These are phyloP conservation scores for Heliconius congener DNA, from an alignment of 1,140 invertebrate species.

Conservation along the genomic window DNA sequence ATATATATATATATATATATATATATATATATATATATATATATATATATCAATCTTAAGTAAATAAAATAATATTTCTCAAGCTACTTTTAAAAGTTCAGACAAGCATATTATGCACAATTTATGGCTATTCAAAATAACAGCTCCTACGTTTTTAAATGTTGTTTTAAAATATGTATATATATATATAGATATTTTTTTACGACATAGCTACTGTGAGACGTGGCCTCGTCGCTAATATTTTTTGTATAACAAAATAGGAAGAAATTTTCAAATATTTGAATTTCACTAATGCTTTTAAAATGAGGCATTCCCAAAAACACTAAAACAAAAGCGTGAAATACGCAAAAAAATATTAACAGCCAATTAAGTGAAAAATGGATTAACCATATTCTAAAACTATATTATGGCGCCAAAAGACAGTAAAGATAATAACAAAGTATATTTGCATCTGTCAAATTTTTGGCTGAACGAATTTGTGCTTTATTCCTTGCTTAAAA, in stretches of 20 bases:
- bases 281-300: background rate
- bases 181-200: too few relatives aligned
- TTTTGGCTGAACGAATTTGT: conserved; percentile 22
- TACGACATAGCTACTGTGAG: background rate
- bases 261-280: background rate
- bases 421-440: conserved; percentile 30
- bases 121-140: too few relatives aligned
- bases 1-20: too few relatives aligned
- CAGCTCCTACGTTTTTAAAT: too few relatives aligned
- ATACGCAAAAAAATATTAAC: conserved; percentile 34
- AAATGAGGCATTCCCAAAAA: conserved; percentile 8
- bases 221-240: background rate
- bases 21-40: too few relatives aligned
- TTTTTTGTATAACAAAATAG: background rate
- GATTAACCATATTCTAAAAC: conserved; percentile 25
- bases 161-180: too few relatives aligned
- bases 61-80: too few relatives aligned
- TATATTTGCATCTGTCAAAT: conserved; percentile 30
- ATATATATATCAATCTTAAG: too few relatives aligned
- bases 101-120: too few relatives aligned
- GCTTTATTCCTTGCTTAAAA: conserved; percentile 28
- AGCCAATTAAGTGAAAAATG: conserved; percentile 35
- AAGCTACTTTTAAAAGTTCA: too few relatives aligned
- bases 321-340: conserved; percentile 18
- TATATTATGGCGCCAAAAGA: conserved; percentile 48